Evolutionary conservation across 2,113 vertebrate genomes (phyloP).

Genomic region (Eubucco bourcierii): DNA sequence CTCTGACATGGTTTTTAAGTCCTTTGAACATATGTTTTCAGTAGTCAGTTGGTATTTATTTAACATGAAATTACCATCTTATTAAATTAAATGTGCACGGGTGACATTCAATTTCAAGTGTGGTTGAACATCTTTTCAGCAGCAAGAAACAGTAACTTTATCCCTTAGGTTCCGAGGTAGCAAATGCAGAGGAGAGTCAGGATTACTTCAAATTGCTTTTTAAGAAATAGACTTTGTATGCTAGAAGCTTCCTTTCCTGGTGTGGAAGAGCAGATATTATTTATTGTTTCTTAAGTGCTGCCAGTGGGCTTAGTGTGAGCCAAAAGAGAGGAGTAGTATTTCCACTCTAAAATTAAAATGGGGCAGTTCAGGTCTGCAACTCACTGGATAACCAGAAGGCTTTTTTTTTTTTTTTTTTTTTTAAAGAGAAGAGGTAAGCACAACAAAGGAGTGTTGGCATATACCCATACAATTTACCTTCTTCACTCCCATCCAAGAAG

Average conservation of each 20-base stretch:
- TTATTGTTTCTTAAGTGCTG: conserved; percentile 44
- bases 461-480: background rate
- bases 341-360: background rate
- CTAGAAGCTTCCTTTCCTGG: background rate
- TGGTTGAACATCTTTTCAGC: conserved; percentile 19
- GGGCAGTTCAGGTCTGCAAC: background rate
- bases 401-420: background rate
- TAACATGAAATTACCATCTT: conserved; percentile 70
- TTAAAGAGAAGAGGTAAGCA: background rate
- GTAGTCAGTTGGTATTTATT: conserved; percentile 63
- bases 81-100: conserved; percentile 60
- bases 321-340: background rate
- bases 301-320: background rate
- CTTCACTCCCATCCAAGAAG: background rate
- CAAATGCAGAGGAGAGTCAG: conserved; percentile 6
- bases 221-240: background rate
- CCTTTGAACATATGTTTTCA: conserved; percentile 54
- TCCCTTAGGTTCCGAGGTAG: conserved; percentile 46
- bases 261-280: conserved; percentile 7
- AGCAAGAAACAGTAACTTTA: conserved; percentile 48
- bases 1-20: conserved; percentile 46
- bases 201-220: conserved; percentile 48
- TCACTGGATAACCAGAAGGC: background rate
- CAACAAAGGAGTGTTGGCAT: background rate
- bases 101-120: conserved; percentile 44